These are phyloP conservation scores for Panagrolaimus sp. DNA, from an alignment of 1,140 invertebrate species.

Conservation along the genomic window DNA sequence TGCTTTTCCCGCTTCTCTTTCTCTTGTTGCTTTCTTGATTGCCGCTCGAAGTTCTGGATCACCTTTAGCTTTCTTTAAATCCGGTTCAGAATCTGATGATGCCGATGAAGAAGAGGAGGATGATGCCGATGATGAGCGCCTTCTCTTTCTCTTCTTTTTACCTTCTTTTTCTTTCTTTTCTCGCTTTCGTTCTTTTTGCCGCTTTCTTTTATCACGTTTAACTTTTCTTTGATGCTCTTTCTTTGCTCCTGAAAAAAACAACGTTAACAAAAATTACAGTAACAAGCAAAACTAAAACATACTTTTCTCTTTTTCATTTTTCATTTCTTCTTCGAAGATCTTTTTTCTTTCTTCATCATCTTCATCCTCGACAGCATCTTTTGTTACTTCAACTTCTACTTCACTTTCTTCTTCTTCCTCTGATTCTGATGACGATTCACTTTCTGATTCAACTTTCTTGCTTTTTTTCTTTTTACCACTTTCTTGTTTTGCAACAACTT, in stretches of 20 bases:
- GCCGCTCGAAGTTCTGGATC: conserved; percentile 25
- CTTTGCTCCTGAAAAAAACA: conserved; percentile 28
- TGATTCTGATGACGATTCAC: conserved; percentile 10
- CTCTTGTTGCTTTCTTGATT: conserved; percentile 27
- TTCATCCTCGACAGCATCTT: conserved; percentile 12
- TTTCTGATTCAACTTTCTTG: conserved; percentile 26
- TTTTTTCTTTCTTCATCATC: conserved; percentile 20
- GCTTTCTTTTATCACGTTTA: conserved; percentile 31
- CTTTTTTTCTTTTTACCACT: background rate
- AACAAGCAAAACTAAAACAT: background rate
- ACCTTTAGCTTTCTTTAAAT: conserved; percentile 18
- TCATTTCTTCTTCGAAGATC: conserved; percentile 14
- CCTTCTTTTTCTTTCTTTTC: conserved; percentile 12
- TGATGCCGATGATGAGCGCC: conserved; percentile 12
- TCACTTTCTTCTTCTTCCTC: conserved; percentile 12
- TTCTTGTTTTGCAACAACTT: background rate
- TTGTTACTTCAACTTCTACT: conserved; percentile 11
- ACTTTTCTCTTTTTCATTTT: conserved; percentile 27
- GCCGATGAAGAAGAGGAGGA: conserved; percentile 26
- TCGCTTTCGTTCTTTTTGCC: conserved; percentile 34
- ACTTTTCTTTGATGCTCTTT: conserved; percentile 30
- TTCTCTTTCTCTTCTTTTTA: conserved; percentile 18
- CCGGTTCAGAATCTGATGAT: background rate
- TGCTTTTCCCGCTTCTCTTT: conserved; percentile 18
- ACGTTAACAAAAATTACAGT: background rate